These are phyloP conservation scores for Marmota flaviventris DNA, from an alignment of 2,113 vertebrate genomes.

Conservation along the genomic window DNA sequence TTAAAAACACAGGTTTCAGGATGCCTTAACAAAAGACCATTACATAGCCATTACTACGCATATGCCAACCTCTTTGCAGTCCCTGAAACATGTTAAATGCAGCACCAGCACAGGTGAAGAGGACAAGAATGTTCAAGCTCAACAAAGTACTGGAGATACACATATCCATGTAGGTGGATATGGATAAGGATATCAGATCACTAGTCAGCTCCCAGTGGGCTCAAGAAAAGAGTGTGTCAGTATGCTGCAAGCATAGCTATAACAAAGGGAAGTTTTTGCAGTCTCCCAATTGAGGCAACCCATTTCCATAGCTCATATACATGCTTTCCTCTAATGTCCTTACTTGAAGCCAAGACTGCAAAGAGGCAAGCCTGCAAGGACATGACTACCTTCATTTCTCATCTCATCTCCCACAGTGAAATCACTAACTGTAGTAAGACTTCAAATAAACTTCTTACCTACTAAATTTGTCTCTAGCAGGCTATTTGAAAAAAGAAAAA, in stretches of 20 bases:
- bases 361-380: not conserved
- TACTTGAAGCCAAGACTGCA: not conserved
- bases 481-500: not conserved
- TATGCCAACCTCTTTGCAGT: not conserved
- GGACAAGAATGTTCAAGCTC: not conserved
- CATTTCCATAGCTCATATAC: not conserved
- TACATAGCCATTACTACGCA: not conserved
- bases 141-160: not conserved
- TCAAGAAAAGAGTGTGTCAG: not conserved
- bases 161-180: not conserved
- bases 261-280: not conserved
- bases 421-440: not conserved
- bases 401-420: conserved; percentile 2
- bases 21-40: not conserved
- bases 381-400: not conserved
- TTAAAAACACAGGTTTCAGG: conserved; percentile 17
- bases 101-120: not conserved
- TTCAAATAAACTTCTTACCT: conserved; percentile 32
- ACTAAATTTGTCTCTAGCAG: conserved; percentile 48
- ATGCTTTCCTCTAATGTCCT: not conserved
- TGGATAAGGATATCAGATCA: not conserved
- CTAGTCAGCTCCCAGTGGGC: not conserved
- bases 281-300: not conserved
- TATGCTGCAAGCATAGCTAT: not conserved
- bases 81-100: not conserved